Percentiles rank a stretch among this genome's conserved stretches.
Evolutionary conservation across 2,888 invertebrate genomes (phyloP).

Genomic region (Parapristionchus giblindavisi): DNA sequence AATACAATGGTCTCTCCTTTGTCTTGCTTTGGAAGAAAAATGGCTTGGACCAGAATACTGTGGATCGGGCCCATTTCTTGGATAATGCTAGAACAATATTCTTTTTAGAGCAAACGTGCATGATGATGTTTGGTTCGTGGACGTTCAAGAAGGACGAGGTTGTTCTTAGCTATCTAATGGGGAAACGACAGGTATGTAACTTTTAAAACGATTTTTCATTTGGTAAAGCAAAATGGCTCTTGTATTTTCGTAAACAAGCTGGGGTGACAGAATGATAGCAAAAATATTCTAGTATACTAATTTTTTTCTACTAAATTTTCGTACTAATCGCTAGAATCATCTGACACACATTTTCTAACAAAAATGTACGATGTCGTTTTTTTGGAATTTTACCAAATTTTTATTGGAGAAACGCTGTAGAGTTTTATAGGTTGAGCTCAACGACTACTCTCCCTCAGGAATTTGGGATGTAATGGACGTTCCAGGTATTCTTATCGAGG

Average conservation of each 20-base stretch:
- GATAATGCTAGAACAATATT: conserved; percentile 33
- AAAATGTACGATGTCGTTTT: not conserved
- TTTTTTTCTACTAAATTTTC: no score
- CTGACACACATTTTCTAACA: not conserved
- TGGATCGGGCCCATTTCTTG: no score
- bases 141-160: conserved; percentile 97
- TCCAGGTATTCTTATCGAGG: conserved; percentile 82
- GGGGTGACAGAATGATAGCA: no score
- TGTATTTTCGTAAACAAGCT: no score
- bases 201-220: no score
- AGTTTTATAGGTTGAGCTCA: conserved; percentile 83
- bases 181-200: conserved; percentile 59
- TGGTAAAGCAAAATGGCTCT: no score
- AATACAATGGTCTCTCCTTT: no score
- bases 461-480: conserved; percentile 95
- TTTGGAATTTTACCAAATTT: not conserved
- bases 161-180: conserved; percentile 60
- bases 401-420: not conserved
- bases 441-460: conserved; percentile 96
- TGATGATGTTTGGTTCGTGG: conserved; percentile 99
- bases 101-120: conserved; percentile 94
- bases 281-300: no score
- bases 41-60: no score
- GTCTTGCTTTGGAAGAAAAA: no score
- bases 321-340: not conserved